Evolutionary conservation across 1,140 invertebrate species (phyloP).

Genomic region (Bombus picipes): DNA sequence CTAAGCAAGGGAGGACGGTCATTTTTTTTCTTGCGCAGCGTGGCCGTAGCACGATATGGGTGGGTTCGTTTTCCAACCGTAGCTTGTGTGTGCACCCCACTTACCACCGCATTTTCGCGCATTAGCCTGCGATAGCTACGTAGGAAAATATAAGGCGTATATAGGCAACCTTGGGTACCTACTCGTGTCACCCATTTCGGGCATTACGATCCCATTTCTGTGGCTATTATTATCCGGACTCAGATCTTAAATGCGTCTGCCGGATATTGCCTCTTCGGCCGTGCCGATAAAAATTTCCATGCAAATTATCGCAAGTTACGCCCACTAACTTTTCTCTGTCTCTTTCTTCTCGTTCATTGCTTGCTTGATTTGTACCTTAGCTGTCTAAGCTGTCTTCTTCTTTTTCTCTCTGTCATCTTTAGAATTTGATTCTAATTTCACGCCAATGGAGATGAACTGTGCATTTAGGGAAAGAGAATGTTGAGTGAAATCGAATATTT

Average conservation of each 20-base stretch:
- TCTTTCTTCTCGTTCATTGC: not conserved
- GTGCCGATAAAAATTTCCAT: constrained; percentile 75
- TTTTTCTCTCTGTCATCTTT: not conserved
- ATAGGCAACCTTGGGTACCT: constrained; percentile 45
- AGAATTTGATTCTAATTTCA: constrained; percentile 26
- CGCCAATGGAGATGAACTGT: not conserved
- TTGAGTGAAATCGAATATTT: not conserved
- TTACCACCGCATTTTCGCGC: constrained; percentile 19
- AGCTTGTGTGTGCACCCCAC: constrained; percentile 18
- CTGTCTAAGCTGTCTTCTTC: constrained; percentile 14
- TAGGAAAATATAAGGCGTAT: constrained; percentile 46
- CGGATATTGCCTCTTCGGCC: constrained; percentile 70
- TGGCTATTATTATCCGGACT: constrained; percentile 70
- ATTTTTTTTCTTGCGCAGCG: constrained; percentile 47
- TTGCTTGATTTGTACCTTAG: not conserved
- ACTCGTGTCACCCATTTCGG: constrained; percentile 56
- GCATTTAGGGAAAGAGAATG: not conserved
- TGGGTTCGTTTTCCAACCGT: constrained; percentile 53
- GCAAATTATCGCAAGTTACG: constrained; percentile 73
- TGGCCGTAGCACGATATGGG: constrained; percentile 60
- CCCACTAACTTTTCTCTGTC: constrained; percentile 56
- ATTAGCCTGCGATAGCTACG: constrained; percentile 58
- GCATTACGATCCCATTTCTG: constrained; percentile 62
- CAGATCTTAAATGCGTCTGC: constrained; percentile 72
- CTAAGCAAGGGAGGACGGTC: constrained; percentile 36